phyloP scores from a whole-genome alignment of 1,140 invertebrate species.

The Calosoma granatense region DNA sequence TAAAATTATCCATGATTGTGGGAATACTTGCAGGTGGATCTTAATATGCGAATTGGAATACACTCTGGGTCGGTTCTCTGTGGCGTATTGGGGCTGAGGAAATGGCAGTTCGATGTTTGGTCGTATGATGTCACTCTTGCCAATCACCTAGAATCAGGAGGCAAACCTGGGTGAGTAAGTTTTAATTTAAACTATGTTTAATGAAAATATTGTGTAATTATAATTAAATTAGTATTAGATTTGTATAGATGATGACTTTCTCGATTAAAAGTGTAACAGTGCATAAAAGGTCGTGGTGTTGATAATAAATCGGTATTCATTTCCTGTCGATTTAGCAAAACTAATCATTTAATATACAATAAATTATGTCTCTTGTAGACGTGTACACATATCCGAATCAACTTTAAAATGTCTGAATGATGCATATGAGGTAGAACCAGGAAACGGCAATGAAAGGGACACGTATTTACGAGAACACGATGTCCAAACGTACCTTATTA shows the following conservation, averaged over 20 bases:
- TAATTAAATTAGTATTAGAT: background rate
- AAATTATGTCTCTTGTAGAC: constrained; percentile 41
- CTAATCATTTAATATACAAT: constrained; percentile 7
- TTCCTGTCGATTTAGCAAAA: too few relatives aligned
- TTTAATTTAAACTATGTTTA: constrained; percentile 10
- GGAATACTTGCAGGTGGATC: constrained; percentile 62
- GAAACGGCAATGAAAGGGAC: constrained; percentile 75
- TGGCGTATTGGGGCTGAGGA: constrained; percentile 83
- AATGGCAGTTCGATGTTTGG: constrained; percentile 99
- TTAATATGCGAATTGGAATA: constrained; percentile 94
- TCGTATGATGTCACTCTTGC: constrained; percentile 95
- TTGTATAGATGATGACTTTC: too few relatives aligned
- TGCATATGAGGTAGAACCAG: constrained; percentile 87
- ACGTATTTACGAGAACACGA: constrained; percentile 76
- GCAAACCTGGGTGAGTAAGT: constrained; percentile 70
- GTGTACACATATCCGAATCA: constrained; percentile 83
- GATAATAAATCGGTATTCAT: too few relatives aligned
- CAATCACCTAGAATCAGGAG: constrained; percentile 95
- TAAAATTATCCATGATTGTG: background rate
- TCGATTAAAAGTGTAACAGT: too few relatives aligned
- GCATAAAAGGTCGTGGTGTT: too few relatives aligned
- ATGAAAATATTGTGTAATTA: background rate
- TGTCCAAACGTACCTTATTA: constrained; percentile 89
- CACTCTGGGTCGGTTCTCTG: constrained; percentile 91
- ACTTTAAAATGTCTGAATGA: constrained; percentile 76